phyloP scores from a whole-genome alignment of 2,113 vertebrate species.

The Ctenomys sociabilis region DNA sequence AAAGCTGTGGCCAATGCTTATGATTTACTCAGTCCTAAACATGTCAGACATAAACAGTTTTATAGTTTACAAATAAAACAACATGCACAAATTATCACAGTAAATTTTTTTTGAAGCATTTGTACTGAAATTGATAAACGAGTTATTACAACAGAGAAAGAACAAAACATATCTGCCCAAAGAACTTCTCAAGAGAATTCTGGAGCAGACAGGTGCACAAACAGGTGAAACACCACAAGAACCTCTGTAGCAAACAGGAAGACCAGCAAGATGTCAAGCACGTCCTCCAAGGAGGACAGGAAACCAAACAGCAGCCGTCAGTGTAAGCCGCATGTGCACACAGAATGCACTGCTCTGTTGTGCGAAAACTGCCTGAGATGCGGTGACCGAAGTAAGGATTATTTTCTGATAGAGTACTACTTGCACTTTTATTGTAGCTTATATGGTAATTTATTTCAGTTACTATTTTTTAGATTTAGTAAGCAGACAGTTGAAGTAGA shows the following conservation, averaged over 20 bases:
- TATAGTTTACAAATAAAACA: background rate
- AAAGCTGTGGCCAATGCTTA: background rate
- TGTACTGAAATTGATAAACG: background rate
- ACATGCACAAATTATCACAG: background rate
- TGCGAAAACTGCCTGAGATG: background rate
- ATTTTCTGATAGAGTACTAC: background rate
- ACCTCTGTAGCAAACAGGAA: background rate
- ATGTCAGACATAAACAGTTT: background rate
- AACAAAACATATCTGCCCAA: background rate
- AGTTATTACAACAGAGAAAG: background rate
- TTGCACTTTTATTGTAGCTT: background rate
- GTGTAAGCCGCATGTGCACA: background rate
- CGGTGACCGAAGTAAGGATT: too few species aligned
- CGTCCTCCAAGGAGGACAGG: background rate
- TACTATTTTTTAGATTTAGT: background rate
- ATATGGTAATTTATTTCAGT: background rate
- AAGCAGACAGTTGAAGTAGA: background rate
- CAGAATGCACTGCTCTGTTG: background rate
- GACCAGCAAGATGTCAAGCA: background rate
- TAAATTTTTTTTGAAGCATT: background rate
- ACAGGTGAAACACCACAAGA: background rate
- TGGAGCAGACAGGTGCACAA: background rate
- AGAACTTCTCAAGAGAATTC: background rate
- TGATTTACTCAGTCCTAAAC: background rate
- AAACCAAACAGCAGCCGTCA: background rate